Evolutionary conservation across 2,797 vertebrate genomes (phyloP).

Genomic region (Nasua narica): DNA sequence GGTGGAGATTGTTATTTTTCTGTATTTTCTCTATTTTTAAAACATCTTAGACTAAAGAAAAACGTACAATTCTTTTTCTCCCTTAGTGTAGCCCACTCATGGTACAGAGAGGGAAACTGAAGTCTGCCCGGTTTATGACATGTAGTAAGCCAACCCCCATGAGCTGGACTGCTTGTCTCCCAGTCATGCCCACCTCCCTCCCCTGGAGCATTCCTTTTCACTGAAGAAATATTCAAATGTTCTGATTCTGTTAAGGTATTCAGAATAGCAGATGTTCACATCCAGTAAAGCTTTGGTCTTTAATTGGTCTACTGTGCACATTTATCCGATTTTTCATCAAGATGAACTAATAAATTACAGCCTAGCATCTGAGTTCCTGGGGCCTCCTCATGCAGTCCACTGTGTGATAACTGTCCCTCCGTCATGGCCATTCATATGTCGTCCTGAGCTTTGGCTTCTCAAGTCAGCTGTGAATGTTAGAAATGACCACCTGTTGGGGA

Average conservation of each 20-base stretch:
- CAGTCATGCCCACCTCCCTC: background rate
- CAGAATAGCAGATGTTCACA: constrained; percentile 48
- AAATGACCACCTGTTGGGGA: background rate
- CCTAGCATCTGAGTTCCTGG: background rate
- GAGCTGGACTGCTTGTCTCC: background rate
- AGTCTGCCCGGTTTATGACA: background rate
- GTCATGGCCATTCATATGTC: background rate
- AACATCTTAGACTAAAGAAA: background rate
- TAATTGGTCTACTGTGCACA: constrained; percentile 55
- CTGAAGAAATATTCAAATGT: background rate
- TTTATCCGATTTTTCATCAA: constrained; percentile 35
- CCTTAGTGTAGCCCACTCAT: background rate
- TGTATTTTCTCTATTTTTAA: background rate
- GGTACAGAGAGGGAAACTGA: background rate
- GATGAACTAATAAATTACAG: constrained; percentile 22
- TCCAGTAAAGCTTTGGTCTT: background rate
- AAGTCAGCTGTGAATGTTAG: background rate
- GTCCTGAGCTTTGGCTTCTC: background rate
- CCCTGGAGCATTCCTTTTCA: background rate
- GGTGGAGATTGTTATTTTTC: background rate
- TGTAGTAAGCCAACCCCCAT: background rate
- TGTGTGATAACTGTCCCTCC: background rate
- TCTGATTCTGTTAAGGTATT: background rate
- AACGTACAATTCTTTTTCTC: background rate
- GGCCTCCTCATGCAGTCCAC: background rate